Percentiles rank a stretch among this genome's conserved stretches.
phyloP scores from a whole-genome alignment of 2,797 vertebrate species.

The Hemitrygon akajei region DNA sequence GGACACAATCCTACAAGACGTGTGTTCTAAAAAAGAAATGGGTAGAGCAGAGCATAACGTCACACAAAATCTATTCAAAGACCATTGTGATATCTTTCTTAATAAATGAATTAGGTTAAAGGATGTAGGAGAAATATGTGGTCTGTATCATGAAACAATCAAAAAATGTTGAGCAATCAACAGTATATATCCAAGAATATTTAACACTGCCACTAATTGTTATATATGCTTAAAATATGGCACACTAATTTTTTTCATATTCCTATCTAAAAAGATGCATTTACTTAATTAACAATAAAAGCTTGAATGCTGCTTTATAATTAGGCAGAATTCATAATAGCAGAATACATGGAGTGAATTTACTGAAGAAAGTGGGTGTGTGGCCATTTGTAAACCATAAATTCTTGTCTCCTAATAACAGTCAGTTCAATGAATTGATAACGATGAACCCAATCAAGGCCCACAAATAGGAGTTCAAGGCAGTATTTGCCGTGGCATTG shows the following conservation, averaged over 20 bases:
- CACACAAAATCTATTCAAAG: background rate
- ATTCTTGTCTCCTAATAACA: background rate
- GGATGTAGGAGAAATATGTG: background rate
- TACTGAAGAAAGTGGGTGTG: background rate
- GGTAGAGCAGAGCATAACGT: background rate
- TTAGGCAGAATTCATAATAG: background rate
- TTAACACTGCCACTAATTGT: background rate
- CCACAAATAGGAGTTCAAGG: background rate
- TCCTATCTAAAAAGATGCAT: background rate
- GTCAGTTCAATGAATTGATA: background rate
- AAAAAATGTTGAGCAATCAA: background rate
- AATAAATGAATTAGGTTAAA: background rate
- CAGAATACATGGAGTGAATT: background rate
- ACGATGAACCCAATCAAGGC: background rate
- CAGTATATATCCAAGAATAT: background rate
- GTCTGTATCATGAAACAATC: too few relatives aligned
- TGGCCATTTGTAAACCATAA: background rate
- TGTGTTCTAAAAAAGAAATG: background rate
- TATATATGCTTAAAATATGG: too few relatives aligned
- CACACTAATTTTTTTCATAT: too few relatives aligned
- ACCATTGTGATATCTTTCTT: background rate
- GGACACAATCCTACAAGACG: background rate
- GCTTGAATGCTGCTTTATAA: background rate
- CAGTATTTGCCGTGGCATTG: background rate
- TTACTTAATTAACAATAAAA: background rate